phyloP scores from a whole-genome alignment of 2,113 vertebrate genomes.

The Leptobrachium leishanense region DNA sequence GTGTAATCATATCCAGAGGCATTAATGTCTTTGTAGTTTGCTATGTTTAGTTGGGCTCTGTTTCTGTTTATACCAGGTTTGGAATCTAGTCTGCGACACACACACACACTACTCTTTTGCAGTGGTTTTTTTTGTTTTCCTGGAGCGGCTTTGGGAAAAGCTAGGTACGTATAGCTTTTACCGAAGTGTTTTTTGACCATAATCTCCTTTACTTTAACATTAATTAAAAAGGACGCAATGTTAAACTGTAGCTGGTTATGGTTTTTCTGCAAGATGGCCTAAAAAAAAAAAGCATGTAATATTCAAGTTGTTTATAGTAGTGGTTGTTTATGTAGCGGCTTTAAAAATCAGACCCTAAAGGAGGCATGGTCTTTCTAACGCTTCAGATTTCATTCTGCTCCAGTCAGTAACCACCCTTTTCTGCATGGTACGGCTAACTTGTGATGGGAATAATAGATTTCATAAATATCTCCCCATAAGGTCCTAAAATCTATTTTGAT shows the following conservation, averaged over 20 bases:
- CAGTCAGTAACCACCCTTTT: too few relatives aligned
- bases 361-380: too few relatives aligned
- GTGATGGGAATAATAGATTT: too few relatives aligned
- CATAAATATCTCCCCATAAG: too few relatives aligned
- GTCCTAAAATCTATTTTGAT: too few relatives aligned
- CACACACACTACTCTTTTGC: background rate
- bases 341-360: background rate
- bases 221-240: constrained; percentile 38
- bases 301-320: constrained; percentile 42
- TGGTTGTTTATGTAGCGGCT: constrained; percentile 16
- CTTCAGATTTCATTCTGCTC: too few relatives aligned
- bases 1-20: too few relatives aligned
- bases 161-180: constrained; percentile 10
- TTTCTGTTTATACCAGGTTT: too few relatives aligned
- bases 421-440: too few relatives aligned
- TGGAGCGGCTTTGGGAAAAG: background rate
- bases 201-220: constrained; percentile 38
- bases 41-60: too few relatives aligned
- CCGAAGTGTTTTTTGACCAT: constrained; percentile 14
- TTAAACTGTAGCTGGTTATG: constrained; percentile 36
- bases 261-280: constrained; percentile 35
- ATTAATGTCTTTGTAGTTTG: too few relatives aligned
- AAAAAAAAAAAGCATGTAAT: constrained; percentile 45
- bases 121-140: background rate
- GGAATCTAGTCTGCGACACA: too few relatives aligned